Evolutionary conservation across 2,888 invertebrate species (phyloP).

Genomic region (Trachelus tabidus): DNA sequence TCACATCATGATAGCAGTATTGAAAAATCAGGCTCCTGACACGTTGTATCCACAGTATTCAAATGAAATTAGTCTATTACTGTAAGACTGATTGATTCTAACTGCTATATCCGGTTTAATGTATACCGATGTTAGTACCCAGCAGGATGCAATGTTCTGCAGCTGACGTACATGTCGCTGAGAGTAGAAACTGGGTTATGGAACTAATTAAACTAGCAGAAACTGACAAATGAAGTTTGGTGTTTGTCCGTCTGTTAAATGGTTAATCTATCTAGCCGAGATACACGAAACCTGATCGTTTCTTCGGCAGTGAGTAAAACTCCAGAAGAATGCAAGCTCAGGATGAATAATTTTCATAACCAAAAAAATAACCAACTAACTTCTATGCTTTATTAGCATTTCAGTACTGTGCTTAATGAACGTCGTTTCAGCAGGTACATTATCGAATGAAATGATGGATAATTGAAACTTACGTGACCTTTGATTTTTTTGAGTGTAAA

Average conservation of each 20-base stretch:
- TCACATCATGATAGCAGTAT: no score
- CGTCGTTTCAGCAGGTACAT: background rate
- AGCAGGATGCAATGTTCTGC: background rate
- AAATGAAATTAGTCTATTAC: background rate
- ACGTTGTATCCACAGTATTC: background rate
- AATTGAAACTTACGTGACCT: background rate
- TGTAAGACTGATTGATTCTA: background rate
- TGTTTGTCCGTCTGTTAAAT: background rate
- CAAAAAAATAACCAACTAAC: background rate
- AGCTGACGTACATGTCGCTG: background rate
- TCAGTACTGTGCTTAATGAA: background rate
- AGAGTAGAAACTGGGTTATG: background rate
- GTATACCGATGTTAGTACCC: background rate
- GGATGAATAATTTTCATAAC: background rate
- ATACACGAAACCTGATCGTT: background rate
- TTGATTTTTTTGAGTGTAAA: background rate
- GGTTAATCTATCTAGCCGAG: background rate
- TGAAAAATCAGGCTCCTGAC: no score
- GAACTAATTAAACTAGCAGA: background rate
- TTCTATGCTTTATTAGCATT: background rate
- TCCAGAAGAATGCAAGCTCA: background rate
- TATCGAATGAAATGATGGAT: background rate
- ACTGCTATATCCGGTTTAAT: background rate
- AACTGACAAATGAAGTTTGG: background rate
- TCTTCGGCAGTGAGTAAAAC: background rate